phyloP scores from a whole-genome alignment of 2,888 invertebrate genomes.

The Oxystoma pomonae region DNA sequence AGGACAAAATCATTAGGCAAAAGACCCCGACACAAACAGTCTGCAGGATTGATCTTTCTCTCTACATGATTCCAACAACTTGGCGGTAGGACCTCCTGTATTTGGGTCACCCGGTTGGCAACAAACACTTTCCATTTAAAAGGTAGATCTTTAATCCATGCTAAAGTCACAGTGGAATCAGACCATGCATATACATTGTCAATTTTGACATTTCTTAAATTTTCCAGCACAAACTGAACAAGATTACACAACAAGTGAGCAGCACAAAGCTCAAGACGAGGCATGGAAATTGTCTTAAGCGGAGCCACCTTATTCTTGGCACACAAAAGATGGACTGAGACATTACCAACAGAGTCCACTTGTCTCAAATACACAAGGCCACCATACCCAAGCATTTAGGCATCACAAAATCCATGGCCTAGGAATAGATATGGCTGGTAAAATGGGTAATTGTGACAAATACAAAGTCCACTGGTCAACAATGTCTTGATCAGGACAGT shows the following conservation, averaged over 20 bases:
- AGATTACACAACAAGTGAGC: not conserved
- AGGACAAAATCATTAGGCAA: too few species aligned
- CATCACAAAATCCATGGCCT: not conserved
- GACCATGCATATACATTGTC: not conserved
- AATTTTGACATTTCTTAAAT: not conserved
- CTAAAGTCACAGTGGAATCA: not conserved
- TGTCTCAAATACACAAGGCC: not conserved
- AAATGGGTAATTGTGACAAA: not conserved
- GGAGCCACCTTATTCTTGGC: slow-evolving; percentile 2
- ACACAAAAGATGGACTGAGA: not conserved
- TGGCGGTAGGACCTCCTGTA: too few species aligned
- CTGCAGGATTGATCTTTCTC: too few species aligned
- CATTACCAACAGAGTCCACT: not conserved
- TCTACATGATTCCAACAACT: too few species aligned
- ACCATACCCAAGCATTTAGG: not conserved
- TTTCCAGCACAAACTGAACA: not conserved
- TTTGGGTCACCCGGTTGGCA: not conserved
- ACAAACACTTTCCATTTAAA: not conserved
- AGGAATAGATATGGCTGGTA: not conserved
- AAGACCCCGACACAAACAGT: too few species aligned
- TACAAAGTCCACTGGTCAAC: not conserved
- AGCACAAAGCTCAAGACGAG: not conserved
- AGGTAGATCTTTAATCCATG: not conserved
- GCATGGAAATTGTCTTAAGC: not conserved
- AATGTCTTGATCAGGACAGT: not conserved